Evolutionary conservation across 2,888 invertebrate species (phyloP).

Genomic region (Cantharis rufa): DNA sequence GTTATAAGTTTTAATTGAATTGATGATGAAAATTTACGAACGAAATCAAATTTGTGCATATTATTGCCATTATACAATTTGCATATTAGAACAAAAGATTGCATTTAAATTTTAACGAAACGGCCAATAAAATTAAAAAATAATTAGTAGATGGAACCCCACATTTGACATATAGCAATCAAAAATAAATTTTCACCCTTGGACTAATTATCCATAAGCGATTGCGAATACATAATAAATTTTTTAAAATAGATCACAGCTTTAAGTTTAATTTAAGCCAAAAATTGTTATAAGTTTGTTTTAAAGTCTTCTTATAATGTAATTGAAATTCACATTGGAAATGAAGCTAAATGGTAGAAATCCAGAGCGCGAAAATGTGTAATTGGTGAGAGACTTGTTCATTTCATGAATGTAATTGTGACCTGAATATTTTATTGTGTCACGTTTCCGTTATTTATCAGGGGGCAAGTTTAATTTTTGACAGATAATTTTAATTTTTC

Average conservation of each 20-base stretch:
- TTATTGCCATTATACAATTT: not conserved
- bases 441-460: not conserved
- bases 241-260: not conserved
- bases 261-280: not conserved
- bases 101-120: not conserved
- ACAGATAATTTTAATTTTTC: not conserved
- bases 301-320: not conserved
- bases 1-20: not conserved
- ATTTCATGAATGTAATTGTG: slow-evolving; percentile 8
- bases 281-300: not conserved
- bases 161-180: not conserved
- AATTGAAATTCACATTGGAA: slow-evolving; percentile 9
- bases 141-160: not conserved
- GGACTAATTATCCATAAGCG: not conserved
- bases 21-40: not conserved
- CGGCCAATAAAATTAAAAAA: not conserved
- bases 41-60: not conserved
- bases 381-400: slow-evolving; percentile 15
- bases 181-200: not conserved
- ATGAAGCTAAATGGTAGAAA: not conserved
- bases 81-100: not conserved
- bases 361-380: slow-evolving; percentile 12
- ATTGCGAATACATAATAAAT: not conserved
- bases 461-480: not conserved
- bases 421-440: slow-evolving; percentile 16